Base-by-base conservation (phyloP, 2,797 vertebrate genomes). In the Acrossocheilus fasciatus region DNA sequence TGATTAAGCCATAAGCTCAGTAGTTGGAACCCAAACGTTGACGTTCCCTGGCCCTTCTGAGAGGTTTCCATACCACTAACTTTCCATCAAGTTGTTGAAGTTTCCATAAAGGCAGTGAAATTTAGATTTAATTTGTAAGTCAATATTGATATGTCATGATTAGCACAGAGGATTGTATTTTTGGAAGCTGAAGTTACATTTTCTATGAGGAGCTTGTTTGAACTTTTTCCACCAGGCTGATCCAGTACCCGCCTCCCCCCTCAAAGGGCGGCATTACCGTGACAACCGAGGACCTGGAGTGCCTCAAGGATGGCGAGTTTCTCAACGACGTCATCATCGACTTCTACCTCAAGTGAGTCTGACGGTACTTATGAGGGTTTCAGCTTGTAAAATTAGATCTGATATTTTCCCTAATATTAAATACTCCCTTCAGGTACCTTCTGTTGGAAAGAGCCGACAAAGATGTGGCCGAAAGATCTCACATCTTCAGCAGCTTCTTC, bases 261-360 rank as follows among this genome's bases (percentile, higher is more conserved):
- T 95, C 94, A 69, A 99, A 96, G 91, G 97, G 98, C 74, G 96
- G 97, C 6, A 96, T 99, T 90, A 95, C 96, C 17, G 97, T 99
- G 84, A 98, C 96, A 8, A 95, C 93, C 88, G 98, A 99, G 92
- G 98, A 99, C 89, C 89, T 99, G 66, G 95, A 95, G 47, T 98
- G 98, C 89, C 94, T 99, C 90, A 94, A 96, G 50, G 92, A 94
- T 26, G 97, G 97, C 41, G 94, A 98, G 78, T 99, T 98, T 94
- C 97, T 99, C 84, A 99, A 99, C 82, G 98, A 99, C 87, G 98
- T 99, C 87, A 98, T 99, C 91, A 98, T 99, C 86, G 98, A 99
- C 92, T 99, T 99, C 91, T 96, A 96, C 93, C 95, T 96, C 96
- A 95, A 93, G 94, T 96, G 5, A 91, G 94, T 82, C 9, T n/a